These are phyloP conservation scores for Luperina testacea DNA, from an alignment of 2,888 invertebrate genomes.

Conservation along the genomic window DNA sequence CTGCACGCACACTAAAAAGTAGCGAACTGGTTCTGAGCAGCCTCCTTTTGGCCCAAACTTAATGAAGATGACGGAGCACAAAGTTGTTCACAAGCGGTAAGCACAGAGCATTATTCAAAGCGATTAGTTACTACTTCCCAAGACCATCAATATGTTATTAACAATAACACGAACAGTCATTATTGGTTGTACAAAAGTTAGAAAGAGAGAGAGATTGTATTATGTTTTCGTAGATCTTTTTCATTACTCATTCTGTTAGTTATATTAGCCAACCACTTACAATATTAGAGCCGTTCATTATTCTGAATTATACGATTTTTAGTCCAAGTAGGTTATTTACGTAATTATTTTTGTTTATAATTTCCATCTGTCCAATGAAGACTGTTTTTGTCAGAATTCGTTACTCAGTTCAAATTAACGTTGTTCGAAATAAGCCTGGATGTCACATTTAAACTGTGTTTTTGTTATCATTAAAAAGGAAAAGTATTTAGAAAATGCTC, in stretches of 20 bases:
- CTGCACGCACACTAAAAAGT: neutral
- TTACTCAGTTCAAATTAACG: neutral
- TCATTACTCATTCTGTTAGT: neutral
- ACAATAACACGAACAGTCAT: neutral
- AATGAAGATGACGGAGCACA: neutral
- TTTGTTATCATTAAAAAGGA: neutral
- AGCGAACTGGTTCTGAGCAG: neutral
- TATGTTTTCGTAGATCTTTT: neutral
- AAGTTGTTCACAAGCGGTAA: neutral
- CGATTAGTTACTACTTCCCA: neutral
- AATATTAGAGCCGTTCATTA: slow-evolving; percentile 13
- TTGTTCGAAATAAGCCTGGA: slow-evolving; percentile 10
- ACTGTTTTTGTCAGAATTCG: slow-evolving; percentile 2
- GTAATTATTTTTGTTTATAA: slow-evolving; percentile 42
- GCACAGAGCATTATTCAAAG: neutral
- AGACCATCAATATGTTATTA: neutral
- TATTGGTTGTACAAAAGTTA: too few species aligned
- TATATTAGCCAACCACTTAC: neutral
- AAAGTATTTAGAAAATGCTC: too few species aligned
- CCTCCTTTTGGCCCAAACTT: neutral
- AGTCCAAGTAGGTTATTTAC: slow-evolving; percentile 37
- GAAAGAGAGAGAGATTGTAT: too few species aligned
- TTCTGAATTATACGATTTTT: slow-evolving; percentile 12
- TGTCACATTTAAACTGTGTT: neutral
- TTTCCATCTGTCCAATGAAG: slow-evolving; percentile 16